Base-by-base conservation (phyloP, 2,113 vertebrate species). In the Anseranas semipalmata region DNA sequence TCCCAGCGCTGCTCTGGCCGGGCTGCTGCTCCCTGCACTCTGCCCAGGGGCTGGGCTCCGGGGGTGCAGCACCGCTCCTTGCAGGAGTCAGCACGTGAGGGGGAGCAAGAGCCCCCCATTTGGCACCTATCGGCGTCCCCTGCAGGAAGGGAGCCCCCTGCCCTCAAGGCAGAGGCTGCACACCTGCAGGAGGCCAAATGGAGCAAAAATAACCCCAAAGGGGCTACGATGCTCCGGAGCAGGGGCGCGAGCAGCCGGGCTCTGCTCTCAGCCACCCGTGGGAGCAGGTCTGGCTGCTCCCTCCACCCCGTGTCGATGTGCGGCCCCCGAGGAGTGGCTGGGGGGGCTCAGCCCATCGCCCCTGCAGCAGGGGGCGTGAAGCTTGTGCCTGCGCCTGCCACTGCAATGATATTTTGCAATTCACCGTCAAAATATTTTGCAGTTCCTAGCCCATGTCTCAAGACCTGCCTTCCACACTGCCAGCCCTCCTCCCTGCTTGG, bases 401-500 rank as follows among this genome's bases (percentile, higher is more conserved):
- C 60, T 63, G 35, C 27, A 27, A 17, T 28, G 16, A 15, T 48
- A 24, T 45, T n/a, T 3, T 6, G 1, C 52, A 6, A 2, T 15
- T 43, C 24, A 4, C 37, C 2, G 0, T 66, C 41, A 4, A 30
- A 74, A 53, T 24, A 9, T 41, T 13, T 28, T 3, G 5, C 37
- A 2, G 20, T 22, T 87, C 85, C 53, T 63, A 0, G 0, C 1
- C 2, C 1, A 3, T 16, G 62, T 17, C 43, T 28, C 19, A 39
- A 17, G 27, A 56, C 8, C 10, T 9, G 19, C 22, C 13, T 19
- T 13, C 50, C 59, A 10, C 27, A 15, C 59, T 27, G 24, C 35
- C 60, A 10, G 24, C 60, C 59, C 59, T 5, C 15, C 15, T 6
- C 60, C 60, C 60, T 28, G 60, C 60, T 63, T 35, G 4, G 37